Evolutionary conservation across 2,113 vertebrate species (phyloP), one percentile per base, ranked within the genome.

Genomic region (Epinephelus lanceolatus): DNA sequence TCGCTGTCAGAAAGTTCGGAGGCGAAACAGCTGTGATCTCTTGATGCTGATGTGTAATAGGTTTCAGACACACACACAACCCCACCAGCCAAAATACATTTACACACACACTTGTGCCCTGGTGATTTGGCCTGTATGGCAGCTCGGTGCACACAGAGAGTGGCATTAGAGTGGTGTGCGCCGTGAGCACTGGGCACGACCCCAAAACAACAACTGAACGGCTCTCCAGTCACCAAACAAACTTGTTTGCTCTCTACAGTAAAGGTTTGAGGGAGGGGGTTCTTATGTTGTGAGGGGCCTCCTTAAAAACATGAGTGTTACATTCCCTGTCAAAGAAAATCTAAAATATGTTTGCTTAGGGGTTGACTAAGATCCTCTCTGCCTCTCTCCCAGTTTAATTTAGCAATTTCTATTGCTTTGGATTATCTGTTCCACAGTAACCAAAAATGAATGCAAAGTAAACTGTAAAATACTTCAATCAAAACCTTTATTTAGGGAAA

Each of bases 1-100:
- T 81, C 61, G 71, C 83, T 71, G 52, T 88, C 83, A 86, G 86
- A 94, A 92, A 93, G 91, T 91, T 94, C 66, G 57, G 68, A 84
- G 83, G 91, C 60, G 5, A 81, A 94, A 88, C 91, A 90, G 88
- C 89, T 92, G 91, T 78, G 80, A 88, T 92, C 81, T 82, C 88
- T 75, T 42, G 83, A 72, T 80, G 84, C 62, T 33, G 33, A 78
- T 68, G 72, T 68, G 86, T 81, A 89, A 86, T 80, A 80, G 78
- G 65, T 75, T 79, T 76, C 70, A 60, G 33, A 56, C 7, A 9
- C 51, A 25, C 51, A 25, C 18, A 27, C 27, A 61, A 53, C 27
- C 30, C 30, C 63, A 2, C 30, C 40, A 37, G 71, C 71, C 74
- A 81, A 82, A 81, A 74, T 42, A 66, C 76, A 86, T 79, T 78